Evolutionary conservation across 2,113 vertebrate species (phyloP).

Genomic region (Phasianus colchicus): DNA sequence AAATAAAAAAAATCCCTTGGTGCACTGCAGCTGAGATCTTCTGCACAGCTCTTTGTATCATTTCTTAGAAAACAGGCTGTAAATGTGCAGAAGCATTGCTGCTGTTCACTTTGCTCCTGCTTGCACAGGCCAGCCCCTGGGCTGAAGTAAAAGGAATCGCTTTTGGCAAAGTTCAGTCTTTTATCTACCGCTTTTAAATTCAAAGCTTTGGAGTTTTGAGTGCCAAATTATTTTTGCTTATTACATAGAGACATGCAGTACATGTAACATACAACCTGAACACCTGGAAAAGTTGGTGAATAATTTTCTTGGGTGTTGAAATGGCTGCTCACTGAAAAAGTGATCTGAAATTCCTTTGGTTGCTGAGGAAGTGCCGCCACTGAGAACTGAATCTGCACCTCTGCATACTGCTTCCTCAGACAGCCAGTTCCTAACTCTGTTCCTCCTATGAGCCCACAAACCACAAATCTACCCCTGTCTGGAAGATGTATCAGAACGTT

Average conservation of each 20-base stretch:
- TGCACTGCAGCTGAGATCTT: neutral
- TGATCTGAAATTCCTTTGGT: neutral
- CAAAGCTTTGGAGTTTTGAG: neutral
- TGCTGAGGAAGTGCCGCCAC: accelerated
- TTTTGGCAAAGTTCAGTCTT: neutral
- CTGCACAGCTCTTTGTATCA: neutral
- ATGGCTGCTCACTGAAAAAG: neutral
- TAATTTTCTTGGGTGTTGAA: neutral
- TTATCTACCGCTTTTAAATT: neutral
- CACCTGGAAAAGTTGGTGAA: neutral
- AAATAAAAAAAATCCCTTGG: neutral
- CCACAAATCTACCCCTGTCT: accelerated
- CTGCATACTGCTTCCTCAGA: neutral
- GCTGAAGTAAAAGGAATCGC: neutral
- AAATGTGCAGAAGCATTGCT: neutral
- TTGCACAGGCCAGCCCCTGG: neutral
- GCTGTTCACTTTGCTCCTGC: neutral
- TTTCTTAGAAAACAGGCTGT: neutral
- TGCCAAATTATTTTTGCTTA: neutral
- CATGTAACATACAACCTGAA: neutral
- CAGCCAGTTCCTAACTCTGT: neutral
- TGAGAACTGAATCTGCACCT: neutral
- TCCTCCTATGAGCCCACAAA: neutral
- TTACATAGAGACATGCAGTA: neutral
- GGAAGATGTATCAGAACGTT: neutral